Evolutionary conservation across 2,797 vertebrate species (phyloP), one percentile per base, ranked within the genome.

Genomic region (Arnoldichthys spilopterus): DNA sequence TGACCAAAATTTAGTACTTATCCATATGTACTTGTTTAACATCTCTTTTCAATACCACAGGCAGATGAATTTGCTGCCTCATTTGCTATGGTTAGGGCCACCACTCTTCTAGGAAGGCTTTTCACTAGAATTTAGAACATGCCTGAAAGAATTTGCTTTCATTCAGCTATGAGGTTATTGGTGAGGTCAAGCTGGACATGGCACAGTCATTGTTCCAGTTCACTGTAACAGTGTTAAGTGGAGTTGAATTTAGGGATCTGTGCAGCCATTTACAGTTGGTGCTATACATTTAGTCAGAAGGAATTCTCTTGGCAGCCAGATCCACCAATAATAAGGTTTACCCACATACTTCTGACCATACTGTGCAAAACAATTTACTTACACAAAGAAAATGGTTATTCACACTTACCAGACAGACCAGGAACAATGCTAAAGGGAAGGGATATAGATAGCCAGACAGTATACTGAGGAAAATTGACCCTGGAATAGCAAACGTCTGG

Each of bases 401-500:
- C 4, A 56, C 8, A 95, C 97, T 96, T 93, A 99, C 98, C 96
- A 99, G 91, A 90, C 98, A 99, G 85, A 99, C 97, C 87, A 99
- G 94, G 92, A 98, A 98, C 85, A 99, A 94, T 81, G 97, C 98
- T 87, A 99, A 81, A 0, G 97, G 98, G 82, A 99, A 99, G 64
- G 98, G 98, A 86, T 99, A 99, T 76, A 99, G 96, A 90, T 99
- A 99, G 28, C 98, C 97, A 72, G 97, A 99, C 82, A 99, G 93
- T 89, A 99, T 99, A 90, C 98, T 99, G 85, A 99, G 96, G 89
- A 99, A 99, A 92, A 99, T 99, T 37, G 97, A 99, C 70, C 97
- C 97, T n/a, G 97, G 97, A 83, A 99, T 99, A 40, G 98, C 98
- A 94, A 99, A 99, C 0, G 98, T 99, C 87, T 99, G 98, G 86